Base-by-base conservation (phyloP, 1,140 invertebrate genomes). In the Drosophila equinoxialis region DNA sequence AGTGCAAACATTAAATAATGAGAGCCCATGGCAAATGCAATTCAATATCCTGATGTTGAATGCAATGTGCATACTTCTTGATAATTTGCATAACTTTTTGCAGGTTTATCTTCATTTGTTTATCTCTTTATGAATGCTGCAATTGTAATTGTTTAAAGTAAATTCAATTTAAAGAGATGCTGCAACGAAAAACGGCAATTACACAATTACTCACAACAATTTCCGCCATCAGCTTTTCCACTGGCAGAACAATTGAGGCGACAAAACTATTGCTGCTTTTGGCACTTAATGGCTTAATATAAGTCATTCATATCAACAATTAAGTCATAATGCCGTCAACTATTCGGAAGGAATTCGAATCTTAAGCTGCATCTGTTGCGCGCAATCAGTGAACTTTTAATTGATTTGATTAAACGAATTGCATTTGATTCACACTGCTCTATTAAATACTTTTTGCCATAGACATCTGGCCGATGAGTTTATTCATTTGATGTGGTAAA, bases 341-440 rank as follows among this genome's bases (percentile, higher is more conserved):
- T 58, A 48, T 14, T 39, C 26, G 39, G 35, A 68, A 51, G 33
- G 72, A 58, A 63, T 75, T 75, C 68, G 64, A 65, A 75, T 75
- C 73, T 75, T 76, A 59, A 62, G 59, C 72, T 37, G 17, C 48
- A 48, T 33, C 65, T 45, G 72, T 35, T 72, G 42, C 10, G 14
- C 14, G 17, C 45, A 65, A 42, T 75, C 58, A 51, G 39, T 41
- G 57, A 75, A 62, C 72, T 63, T 75, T 75, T 75, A 75, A 75
- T 75, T 75, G 73, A 72, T 75, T 37, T n/a, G 17, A 51, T 51
- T 51, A 30, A 66, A 39, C 37, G 37, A 39, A 39, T 39, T 39
- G 37, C 37, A 39, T 39, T 39, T n/a, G 17, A 51, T 51, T 51
- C 8, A 23, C 45, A 51, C 20, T 20, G 17, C 45, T 23, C n/a